Percentiles rank a stretch among this genome's conserved stretches.
phyloP scores from a whole-genome alignment of 2,888 invertebrate genomes.

The Ectropis crepuscularia region DNA sequence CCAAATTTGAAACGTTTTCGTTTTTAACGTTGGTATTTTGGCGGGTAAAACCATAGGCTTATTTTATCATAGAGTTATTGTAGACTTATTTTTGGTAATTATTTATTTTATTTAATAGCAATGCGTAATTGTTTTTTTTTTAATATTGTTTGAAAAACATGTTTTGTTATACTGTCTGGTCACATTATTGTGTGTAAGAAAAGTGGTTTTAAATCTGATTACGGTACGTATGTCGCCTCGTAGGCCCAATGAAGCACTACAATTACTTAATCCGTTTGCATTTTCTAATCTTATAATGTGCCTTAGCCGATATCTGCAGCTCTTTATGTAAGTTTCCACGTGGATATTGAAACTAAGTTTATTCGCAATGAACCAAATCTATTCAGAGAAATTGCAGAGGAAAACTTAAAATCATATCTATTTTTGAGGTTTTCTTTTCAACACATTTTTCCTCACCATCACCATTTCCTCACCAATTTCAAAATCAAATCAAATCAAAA shows the following conservation, averaged over 20 bases:
- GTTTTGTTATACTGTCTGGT: neutral
- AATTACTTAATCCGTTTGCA: slow-evolving; percentile 80
- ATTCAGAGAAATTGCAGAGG: too few relatives aligned
- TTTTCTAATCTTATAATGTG: slow-evolving; percentile 81
- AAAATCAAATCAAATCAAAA: too few relatives aligned
- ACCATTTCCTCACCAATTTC: too few relatives aligned
- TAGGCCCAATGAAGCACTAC: slow-evolving; percentile 77
- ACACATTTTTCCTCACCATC: too few relatives aligned
- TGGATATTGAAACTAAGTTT: too few relatives aligned
- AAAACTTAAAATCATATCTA: too few relatives aligned
- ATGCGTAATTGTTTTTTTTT: neutral
- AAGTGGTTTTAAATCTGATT: slow-evolving; percentile 63
- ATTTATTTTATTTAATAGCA: neutral
- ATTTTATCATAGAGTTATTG: too few relatives aligned
- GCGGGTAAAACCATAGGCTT: too few relatives aligned
- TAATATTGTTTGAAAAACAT: neutral
- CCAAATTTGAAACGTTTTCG: too few relatives aligned
- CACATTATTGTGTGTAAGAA: slow-evolving; percentile 41
- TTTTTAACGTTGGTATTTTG: too few relatives aligned
- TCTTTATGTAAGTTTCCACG: slow-evolving; percentile 5
- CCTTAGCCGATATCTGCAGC: slow-evolving; percentile 66
- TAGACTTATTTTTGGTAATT: neutral
- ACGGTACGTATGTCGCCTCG: slow-evolving; percentile 56
- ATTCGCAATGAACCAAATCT: too few relatives aligned
- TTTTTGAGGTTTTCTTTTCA: too few relatives aligned